Evolutionary conservation across 2,888 invertebrate genomes (phyloP).

Genomic region (Meta bourneti): DNA sequence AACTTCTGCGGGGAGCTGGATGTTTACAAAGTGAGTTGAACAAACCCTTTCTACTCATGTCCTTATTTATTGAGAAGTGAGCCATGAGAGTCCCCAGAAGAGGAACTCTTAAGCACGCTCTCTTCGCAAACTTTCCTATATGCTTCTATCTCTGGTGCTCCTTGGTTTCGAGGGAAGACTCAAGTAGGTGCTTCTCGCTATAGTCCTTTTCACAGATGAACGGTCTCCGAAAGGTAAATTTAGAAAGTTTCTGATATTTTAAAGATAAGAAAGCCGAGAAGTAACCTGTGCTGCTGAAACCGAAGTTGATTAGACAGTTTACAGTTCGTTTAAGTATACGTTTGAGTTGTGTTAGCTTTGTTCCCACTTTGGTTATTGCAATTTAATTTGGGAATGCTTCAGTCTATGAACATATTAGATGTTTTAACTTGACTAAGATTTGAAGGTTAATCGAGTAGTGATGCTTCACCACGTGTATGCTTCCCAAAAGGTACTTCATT

Average conservation of each 20-base stretch:
- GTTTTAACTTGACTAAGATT: background rate
- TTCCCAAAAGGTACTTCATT: no score
- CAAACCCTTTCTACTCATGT: constrained; percentile 36
- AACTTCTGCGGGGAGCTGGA: constrained; percentile 94
- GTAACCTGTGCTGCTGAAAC: no score
- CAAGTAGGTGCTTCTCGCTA: background rate
- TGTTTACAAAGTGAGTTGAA: constrained; percentile 91
- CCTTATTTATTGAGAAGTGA: constrained; percentile 36
- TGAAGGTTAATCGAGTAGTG: no score
- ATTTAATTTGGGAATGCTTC: background rate
- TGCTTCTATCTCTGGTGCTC: background rate
- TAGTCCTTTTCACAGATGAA: background rate
- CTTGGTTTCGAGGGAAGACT: background rate
- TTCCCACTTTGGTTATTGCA: no score
- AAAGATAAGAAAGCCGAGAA: background rate
- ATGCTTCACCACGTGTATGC: no score
- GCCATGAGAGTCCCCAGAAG: constrained; percentile 5
- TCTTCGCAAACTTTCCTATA: constrained; percentile 6
- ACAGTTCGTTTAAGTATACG: background rate
- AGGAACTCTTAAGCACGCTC: constrained; percentile 40
- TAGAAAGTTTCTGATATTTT: background rate
- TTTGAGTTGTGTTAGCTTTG: background rate
- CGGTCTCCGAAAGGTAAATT: background rate
- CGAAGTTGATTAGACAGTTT: no score
- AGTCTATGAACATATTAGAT: no score